Evolutionary conservation across 2,797 vertebrate genomes (phyloP).

Genomic region (Microctenopoma stevenorrisi): DNA sequence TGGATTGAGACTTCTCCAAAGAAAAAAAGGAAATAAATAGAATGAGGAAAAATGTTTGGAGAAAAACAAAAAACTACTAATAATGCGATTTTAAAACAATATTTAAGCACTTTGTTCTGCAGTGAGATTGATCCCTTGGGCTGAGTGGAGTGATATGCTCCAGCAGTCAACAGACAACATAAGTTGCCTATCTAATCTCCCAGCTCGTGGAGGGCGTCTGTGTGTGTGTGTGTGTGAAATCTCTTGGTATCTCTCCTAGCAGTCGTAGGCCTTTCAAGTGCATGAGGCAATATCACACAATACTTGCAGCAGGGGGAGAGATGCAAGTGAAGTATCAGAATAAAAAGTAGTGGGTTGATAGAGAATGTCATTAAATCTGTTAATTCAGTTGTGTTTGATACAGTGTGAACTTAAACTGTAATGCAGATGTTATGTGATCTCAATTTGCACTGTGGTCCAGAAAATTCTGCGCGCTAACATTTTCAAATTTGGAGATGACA

Average conservation of each 20-base stretch:
- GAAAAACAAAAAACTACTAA: conserved; percentile 10
- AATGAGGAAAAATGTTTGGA: neutral
- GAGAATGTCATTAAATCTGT: conserved; percentile 56
- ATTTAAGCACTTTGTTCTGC: conserved; percentile 21
- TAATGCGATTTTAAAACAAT: conserved; percentile 6
- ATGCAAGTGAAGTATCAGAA: conserved; percentile 74
- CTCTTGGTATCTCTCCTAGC: conserved; percentile 78
- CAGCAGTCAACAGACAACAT: conserved; percentile 67
- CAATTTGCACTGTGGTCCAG: conserved; percentile 33
- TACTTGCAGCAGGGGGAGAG: conserved; percentile 74
- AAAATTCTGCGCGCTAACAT: conserved; percentile 11
- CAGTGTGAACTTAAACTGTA: conserved; percentile 25
- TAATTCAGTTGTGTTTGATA: conserved; percentile 32
- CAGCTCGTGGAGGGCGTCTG: conserved; percentile 50
- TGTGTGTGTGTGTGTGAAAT: conserved; percentile 54
- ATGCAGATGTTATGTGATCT: conserved; percentile 23
- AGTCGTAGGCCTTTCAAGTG: conserved; percentile 78
- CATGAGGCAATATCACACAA: conserved; percentile 83
- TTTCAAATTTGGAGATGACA: too few species aligned
- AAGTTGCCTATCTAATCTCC: conserved; percentile 71
- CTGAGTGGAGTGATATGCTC: conserved; percentile 50
- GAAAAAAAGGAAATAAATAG: neutral
- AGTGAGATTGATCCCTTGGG: conserved; percentile 37
- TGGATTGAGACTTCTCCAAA: neutral
- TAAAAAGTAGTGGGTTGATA: conserved; percentile 59